Base-by-base conservation (phyloP, 2,113 vertebrate genomes). In the Caracal caracal region DNA sequence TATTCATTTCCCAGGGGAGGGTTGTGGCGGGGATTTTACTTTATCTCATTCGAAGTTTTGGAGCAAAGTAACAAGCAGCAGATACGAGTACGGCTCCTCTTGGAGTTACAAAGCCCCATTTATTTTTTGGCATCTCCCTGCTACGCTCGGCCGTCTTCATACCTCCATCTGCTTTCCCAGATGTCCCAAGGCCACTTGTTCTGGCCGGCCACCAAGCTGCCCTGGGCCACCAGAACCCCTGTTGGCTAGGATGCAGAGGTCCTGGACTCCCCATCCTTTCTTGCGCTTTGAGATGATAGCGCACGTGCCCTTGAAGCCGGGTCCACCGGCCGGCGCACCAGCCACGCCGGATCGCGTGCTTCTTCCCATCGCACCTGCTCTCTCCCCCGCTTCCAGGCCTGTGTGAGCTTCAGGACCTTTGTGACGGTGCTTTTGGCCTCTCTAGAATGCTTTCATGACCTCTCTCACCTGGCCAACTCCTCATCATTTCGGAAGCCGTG, bases 1-100 rank as follows among this genome's bases (percentile, higher is more conserved):
- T 94, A 92, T 83, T 93, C 73, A 93, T 94, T 96, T 98, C 97
- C 83, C 95, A 95, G 26, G 65, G 90, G 79, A 95, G 81, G 33
- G 80, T 81, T 94, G 35, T 97, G 79, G 26, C 10, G 68, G 65
- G 4, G 35, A 84, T 88, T 87, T 61, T 76, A n/a, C 24, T 79
- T 92, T 20, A 71, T 94, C 53, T 95, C 37, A 75, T 80, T 95
- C 47, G 37, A n/a, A 88, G 82, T 96, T 93, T 93, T 3, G 37
- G 86, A 91, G 43, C 56, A 51, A 68, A 79, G 73, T 93, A 71
- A 53, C n/a, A 85, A 88, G 61, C 88, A 90, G 61, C 37, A 76
- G 70, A 63, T 68, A 49, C 8, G 61, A 86, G 89, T 79, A 49
- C 26, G 95, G 43, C 53, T 87, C 17, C 88, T 91, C 26, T 56